Base-by-base conservation (phyloP, 1,140 invertebrate genomes). In the Coptotermes formosanus region DNA sequence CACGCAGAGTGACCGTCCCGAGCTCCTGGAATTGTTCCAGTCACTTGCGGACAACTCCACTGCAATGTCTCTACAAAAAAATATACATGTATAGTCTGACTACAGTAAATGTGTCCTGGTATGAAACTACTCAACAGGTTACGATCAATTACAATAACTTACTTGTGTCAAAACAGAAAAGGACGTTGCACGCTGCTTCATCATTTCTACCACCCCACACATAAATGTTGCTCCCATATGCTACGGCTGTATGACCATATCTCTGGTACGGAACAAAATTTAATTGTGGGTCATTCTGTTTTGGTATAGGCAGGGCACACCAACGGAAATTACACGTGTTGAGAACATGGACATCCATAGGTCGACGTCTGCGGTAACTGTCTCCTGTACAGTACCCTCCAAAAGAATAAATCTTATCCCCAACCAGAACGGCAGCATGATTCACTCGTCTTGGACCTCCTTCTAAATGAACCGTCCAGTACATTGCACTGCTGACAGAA, bases 121-220 rank as follows among this genome's bases (percentile, higher is more conserved):
- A 6, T n/a, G 30, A 38, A 82, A 82, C 25, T 82, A 44, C 14
- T 82, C 21, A n/a, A 4, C 30, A 82, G 21, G n/a, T 21, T 38
- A n/a, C 2, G 43, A 38, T 6, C 30, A 55, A 16, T 55, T 55
- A 21, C 59, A 52, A 86, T 32, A 43, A 52, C 82, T 83, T 69
- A 86, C 86, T 32, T 82, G 85, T 84, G 87, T 85, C 69, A 52
- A 82, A 98, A 89, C 94, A 94, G 88, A 94, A 97, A 0, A 98
- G 90, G 55, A 92, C 93, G 89, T 96, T 95, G 91, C 96, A 97
- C 7, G 96, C 94, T 84, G 93, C 93, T 88, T 94, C 92, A 90
- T 98, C 97, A 90, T 98, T 98, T 85, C 97, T 92, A 0, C 97
- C 97, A 85, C 97, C 97, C 96, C 97, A 98, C 83, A 98, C 93